Evolutionary conservation across 2,113 vertebrate species (phyloP).

Genomic region (Pelecanoides urinatrix): DNA sequence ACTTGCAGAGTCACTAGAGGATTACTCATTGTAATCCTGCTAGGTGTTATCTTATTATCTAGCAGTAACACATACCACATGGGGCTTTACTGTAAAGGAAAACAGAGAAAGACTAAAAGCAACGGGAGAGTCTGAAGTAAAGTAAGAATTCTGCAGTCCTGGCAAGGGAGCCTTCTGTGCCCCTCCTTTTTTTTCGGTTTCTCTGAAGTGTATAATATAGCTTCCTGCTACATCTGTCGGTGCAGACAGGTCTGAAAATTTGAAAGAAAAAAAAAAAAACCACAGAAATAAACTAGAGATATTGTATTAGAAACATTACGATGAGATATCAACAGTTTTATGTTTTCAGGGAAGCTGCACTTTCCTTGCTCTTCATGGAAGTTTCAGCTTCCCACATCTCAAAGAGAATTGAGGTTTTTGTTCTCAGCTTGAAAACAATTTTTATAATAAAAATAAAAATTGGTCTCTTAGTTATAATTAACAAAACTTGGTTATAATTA

Average conservation of each 20-base stretch:
- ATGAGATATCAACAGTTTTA: background rate
- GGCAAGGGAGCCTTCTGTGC: background rate
- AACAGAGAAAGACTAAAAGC: background rate
- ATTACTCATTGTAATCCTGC: background rate
- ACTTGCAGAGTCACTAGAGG: background rate
- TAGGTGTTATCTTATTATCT: constrained; percentile 11
- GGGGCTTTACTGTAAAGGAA: background rate
- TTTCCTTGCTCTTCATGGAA: background rate
- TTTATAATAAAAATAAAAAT: background rate
- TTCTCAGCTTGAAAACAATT: background rate
- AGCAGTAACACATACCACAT: background rate
- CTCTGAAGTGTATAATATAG: background rate
- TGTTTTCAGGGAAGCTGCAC: background rate
- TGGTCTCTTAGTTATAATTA: background rate
- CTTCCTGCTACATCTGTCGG: background rate
- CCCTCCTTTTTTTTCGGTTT: background rate
- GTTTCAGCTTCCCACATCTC: background rate
- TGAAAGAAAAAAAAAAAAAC: background rate
- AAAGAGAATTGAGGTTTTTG: background rate
- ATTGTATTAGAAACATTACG: background rate
- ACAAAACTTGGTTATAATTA: background rate
- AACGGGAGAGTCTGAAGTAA: background rate
- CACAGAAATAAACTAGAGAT: background rate
- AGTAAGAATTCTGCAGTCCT: background rate
- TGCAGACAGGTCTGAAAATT: background rate